These are phyloP conservation scores for Heteractis magnifica DNA, from an alignment of 92 coral and sea anemone species.

Conservation along the genomic window DNA sequence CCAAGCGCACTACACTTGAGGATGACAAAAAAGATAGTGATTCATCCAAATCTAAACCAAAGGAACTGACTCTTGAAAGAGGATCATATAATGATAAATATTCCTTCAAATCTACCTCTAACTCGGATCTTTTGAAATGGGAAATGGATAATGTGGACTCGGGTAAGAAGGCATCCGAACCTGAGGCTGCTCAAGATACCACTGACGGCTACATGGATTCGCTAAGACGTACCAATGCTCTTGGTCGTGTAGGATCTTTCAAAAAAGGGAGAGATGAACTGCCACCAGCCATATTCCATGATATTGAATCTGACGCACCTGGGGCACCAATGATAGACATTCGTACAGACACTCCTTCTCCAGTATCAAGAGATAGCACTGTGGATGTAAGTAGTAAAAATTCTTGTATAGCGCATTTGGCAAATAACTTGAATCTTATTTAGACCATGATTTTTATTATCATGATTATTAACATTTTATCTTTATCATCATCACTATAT, in stretches of 20 bases:
- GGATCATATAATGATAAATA: slow-evolving; percentile 8
- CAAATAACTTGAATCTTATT: neutral
- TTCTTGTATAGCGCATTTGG: neutral
- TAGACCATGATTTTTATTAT: neutral
- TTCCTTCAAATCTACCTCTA: neutral
- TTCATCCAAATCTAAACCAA: slow-evolving; percentile 4
- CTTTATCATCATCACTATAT: neutral
- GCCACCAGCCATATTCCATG: slow-evolving; percentile 30
- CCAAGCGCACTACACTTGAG: neutral
- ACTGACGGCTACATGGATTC: slow-evolving; percentile 21
- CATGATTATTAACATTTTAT: neutral
- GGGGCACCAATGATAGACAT: slow-evolving; percentile 10
- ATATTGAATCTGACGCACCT: slow-evolving; percentile 28
- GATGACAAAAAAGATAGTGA: slow-evolving; percentile 8
- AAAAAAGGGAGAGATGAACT: slow-evolving; percentile 24
- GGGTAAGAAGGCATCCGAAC: slow-evolving; percentile 16
- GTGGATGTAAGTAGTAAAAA: slow-evolving; percentile 10
- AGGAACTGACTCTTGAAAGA: slow-evolving; percentile 11
- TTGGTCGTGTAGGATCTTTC: slow-evolving; percentile 18
- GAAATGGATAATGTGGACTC: slow-evolving; percentile 22
- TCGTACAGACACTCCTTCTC: slow-evolving; percentile 13
- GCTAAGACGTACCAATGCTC: slow-evolving; percentile 7
- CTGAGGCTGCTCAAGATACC: slow-evolving; percentile 10
- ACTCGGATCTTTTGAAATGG: slow-evolving; percentile 26
- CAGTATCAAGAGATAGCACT: neutral